Evolutionary conservation across 2,113 vertebrate species (phyloP).

Genomic region (Cacatua alba): DNA sequence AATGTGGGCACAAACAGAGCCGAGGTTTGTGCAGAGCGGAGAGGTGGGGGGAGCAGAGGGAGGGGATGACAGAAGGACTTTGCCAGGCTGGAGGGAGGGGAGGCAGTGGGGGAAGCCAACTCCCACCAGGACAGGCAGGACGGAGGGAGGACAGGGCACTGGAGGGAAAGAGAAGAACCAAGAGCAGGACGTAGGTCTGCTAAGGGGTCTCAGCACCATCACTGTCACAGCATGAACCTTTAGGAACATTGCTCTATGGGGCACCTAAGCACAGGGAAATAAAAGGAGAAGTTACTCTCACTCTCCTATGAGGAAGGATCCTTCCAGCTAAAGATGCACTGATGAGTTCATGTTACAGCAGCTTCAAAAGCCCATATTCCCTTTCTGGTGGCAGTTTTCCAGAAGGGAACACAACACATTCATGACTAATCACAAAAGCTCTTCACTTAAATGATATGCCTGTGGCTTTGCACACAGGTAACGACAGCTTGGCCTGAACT

Average conservation of each 20-base stretch:
- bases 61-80: not conserved
- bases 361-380: not conserved
- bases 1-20: constrained; percentile 71
- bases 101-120: not conserved
- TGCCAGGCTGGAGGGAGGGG: not conserved
- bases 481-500: not conserved
- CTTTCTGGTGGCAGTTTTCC: not conserved
- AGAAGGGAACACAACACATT: not conserved
- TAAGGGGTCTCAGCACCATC: not conserved
- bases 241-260: not conserved
- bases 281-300: not conserved
- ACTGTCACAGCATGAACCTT: not conserved
- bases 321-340: not conserved
- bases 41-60: not conserved
- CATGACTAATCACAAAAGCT: not conserved
- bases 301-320: not conserved
- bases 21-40: not conserved
- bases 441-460: fast-evolving
- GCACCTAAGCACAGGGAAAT: not conserved
- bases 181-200: not conserved
- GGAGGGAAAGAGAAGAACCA: not conserved
- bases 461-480: not conserved
- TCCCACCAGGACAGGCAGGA: not conserved
- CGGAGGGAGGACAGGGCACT: not conserved
- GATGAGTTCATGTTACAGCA: not conserved